Evolutionary conservation across 1,140 invertebrate genomes (phyloP).

Genomic region (Drosophila bipectinata): DNA sequence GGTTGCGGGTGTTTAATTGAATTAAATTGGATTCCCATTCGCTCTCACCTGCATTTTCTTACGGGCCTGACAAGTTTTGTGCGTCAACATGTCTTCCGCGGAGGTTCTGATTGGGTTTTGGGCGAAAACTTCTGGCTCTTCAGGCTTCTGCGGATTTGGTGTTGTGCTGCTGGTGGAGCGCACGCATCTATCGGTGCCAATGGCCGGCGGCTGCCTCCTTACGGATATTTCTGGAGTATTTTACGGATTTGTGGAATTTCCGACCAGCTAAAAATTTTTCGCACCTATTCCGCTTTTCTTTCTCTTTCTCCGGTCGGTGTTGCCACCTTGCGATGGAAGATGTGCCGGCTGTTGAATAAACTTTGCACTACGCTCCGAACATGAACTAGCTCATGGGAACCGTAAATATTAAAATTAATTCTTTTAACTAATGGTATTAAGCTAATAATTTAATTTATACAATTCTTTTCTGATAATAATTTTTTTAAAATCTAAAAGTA

Average conservation of each 20-base stretch:
- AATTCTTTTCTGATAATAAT: neutral
- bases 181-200: constrained; percentile 31
- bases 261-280: constrained; percentile 45
- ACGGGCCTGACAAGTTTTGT: constrained; percentile 85
- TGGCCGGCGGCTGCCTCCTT: constrained; percentile 22
- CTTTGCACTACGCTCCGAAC: neutral
- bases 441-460: too few species aligned
- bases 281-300: constrained; percentile 49
- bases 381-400: neutral
- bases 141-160: constrained; percentile 26
- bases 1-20: constrained; percentile 17
- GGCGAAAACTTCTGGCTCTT: constrained; percentile 46
- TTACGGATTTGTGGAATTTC: constrained; percentile 28
- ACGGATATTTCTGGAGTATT: constrained; percentile 15
- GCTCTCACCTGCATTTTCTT: constrained; percentile 88
- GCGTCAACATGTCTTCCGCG: constrained; percentile 78
- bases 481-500: neutral
- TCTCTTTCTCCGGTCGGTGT: constrained; percentile 29
- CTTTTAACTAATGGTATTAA: too few species aligned
- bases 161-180: constrained; percentile 15
- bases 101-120: constrained; percentile 42
- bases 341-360: constrained; percentile 45
- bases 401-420: neutral
- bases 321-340: constrained; percentile 30
- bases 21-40: constrained; percentile 11